Evolutionary conservation across 2,888 invertebrate species (phyloP).

Genomic region (Malthinus flaveolus): DNA sequence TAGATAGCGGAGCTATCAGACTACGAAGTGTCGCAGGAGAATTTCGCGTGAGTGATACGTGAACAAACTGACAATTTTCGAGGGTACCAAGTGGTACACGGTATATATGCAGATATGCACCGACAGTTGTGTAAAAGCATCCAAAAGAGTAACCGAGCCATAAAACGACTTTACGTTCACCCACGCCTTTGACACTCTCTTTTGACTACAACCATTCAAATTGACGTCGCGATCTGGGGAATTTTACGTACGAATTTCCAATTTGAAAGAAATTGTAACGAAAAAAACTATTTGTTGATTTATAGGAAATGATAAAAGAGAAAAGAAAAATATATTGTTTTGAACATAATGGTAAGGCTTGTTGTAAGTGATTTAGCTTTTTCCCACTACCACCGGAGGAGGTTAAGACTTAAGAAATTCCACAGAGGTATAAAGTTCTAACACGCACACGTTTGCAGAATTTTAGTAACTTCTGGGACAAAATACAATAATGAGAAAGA

Average conservation of each 20-base stretch:
- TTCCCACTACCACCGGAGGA: slow-evolving; percentile 15
- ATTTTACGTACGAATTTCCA: too few relatives aligned
- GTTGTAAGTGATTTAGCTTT: slow-evolving; percentile 27
- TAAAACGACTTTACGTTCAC: too few relatives aligned
- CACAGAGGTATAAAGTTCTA: slow-evolving; percentile 29
- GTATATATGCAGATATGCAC: slow-evolving; percentile 16
- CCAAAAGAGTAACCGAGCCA: neutral
- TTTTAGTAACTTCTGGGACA: slow-evolving; percentile 29
- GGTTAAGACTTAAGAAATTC: slow-evolving; percentile 24
- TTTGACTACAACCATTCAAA: too few relatives aligned
- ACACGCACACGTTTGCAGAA: slow-evolving; percentile 29
- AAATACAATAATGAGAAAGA: slow-evolving; percentile 32
- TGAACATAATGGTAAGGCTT: slow-evolving; percentile 13
- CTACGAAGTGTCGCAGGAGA: slow-evolving; percentile 23
- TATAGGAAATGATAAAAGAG: too few relatives aligned
- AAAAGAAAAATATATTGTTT: neutral
- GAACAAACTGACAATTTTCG: slow-evolving; percentile 24
- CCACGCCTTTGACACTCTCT: too few relatives aligned
- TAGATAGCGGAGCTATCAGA: slow-evolving; percentile 28
- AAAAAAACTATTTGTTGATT: too few relatives aligned
- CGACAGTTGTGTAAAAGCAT: slow-evolving; percentile 19
- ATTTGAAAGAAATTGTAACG: too few relatives aligned
- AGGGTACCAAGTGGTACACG: slow-evolving; percentile 20
- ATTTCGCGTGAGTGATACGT: slow-evolving; percentile 30
- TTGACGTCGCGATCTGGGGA: too few relatives aligned